These are phyloP conservation scores for Electrona antarctica DNA, from an alignment of 2,113 vertebrate species.

Conservation along the genomic window DNA sequence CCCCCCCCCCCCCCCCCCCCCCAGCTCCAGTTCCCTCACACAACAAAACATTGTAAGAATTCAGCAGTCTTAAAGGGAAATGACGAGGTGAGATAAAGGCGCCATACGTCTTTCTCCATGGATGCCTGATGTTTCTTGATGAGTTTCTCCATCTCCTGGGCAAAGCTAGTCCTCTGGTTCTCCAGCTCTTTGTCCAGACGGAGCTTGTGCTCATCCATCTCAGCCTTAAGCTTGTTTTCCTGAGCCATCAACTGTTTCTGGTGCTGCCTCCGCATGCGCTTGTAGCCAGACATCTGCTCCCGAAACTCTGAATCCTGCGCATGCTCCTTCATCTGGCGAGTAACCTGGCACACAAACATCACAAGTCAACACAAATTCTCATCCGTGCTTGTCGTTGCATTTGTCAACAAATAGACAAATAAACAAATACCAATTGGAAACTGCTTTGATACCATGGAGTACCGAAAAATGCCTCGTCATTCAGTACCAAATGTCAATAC, in stretches of 20 bases:
- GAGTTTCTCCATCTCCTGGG: conserved; percentile 97
- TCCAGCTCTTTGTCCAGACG: conserved; percentile 98
- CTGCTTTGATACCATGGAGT: too few relatives aligned
- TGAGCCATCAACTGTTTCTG: conserved; percentile 97
- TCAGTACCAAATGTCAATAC: too few relatives aligned
- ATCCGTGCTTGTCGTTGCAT: not conserved
- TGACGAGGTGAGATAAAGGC: conserved; percentile 26
- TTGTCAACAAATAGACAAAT: not conserved
- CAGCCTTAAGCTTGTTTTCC: conserved; percentile 97
- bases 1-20: too few relatives aligned
- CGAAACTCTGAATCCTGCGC: conserved; percentile 97
- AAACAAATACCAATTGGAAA: too few relatives aligned
- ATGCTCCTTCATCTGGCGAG: conserved; percentile 97
- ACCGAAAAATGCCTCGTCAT: too few relatives aligned
- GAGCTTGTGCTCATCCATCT: conserved; percentile 98
- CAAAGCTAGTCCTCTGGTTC: conserved; percentile 94
- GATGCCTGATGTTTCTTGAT: conserved; percentile 95
- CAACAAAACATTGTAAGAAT: too few relatives aligned
- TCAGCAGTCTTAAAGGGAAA: too few relatives aligned
- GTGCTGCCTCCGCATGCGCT: conserved; percentile 97
- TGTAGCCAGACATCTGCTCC: conserved; percentile 98
- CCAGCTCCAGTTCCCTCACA: too few relatives aligned
- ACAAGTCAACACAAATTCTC: not conserved
- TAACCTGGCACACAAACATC: conserved; percentile 82
- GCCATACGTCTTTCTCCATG: conserved; percentile 95